These are phyloP conservation scores for Gymnothorax reevesii DNA, from an alignment of 2,797 vertebrate species.

Conservation along the genomic window DNA sequence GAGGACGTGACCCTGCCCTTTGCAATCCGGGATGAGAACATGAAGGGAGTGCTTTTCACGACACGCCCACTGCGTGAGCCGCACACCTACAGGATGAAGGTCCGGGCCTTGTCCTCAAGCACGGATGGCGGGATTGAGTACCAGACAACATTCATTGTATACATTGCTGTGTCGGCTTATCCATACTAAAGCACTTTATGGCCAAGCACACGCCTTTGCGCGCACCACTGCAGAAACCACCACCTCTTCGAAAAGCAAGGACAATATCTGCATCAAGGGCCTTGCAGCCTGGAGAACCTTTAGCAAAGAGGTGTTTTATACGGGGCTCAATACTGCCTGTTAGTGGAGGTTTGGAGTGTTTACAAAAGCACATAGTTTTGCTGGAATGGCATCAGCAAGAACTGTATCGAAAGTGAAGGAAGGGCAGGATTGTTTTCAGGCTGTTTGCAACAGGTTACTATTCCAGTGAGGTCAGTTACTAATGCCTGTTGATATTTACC, in stretches of 20 bases:
- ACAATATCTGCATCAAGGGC: constrained; percentile 42
- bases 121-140: constrained; percentile 84
- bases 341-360: constrained; percentile 37
- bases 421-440: constrained; percentile 45
- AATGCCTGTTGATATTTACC: constrained; percentile 43
- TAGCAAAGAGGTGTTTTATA: constrained; percentile 39
- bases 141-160: constrained; percentile 95
- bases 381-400: constrained; percentile 28
- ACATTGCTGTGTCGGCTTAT: constrained; percentile 93
- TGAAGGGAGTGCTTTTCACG: constrained; percentile 94
- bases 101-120: constrained; percentile 88
- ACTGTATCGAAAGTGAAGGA: not conserved
- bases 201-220: constrained; percentile 12
- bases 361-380: constrained; percentile 25
- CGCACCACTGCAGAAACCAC: constrained; percentile 41
- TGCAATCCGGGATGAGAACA: constrained; percentile 88
- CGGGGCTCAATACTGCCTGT: constrained; percentile 39
- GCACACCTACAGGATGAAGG: constrained; percentile 90
- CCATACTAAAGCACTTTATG: constrained; percentile 83
- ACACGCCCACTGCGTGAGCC: constrained; percentile 79
- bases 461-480: constrained; percentile 30
- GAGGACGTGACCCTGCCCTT: constrained; percentile 83
- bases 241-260: constrained; percentile 42
- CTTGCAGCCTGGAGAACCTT: constrained; percentile 45
- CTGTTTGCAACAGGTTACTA: constrained; percentile 34